Conservation (phyloP, 2,797 vertebrate species). For the Sebastes hopkinsi region DNA sequence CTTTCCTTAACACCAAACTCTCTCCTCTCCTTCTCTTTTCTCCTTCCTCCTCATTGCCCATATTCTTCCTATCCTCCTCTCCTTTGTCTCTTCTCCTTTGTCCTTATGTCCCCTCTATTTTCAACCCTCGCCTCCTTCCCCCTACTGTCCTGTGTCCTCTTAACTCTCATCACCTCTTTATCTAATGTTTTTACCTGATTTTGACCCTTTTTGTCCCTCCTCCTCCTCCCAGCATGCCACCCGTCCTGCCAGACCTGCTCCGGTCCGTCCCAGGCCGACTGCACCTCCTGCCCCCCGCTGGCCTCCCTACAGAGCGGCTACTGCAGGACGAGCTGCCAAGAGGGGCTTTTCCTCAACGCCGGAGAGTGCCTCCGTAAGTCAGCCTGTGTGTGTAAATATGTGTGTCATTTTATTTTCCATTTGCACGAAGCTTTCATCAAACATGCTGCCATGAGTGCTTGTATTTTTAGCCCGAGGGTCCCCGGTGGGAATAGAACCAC, state of each 20-base stretch:
- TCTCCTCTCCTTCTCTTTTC: neutral
- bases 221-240: constrained; percentile 85
- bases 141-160: neutral
- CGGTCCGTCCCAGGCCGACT: constrained; percentile 86
- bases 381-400: neutral
- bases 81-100: no score
- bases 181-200: neutral
- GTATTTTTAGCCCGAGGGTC: constrained; percentile 15
- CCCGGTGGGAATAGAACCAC: constrained; percentile 18
- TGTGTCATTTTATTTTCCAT: neutral
- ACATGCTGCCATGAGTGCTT: neutral
- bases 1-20: no score
- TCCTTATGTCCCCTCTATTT: neutral
- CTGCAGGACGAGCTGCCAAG: constrained; percentile 87
- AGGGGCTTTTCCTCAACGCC: constrained; percentile 86
- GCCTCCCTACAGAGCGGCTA: constrained; percentile 75
- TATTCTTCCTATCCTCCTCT: neutral
- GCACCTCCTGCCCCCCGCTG: constrained; percentile 84
- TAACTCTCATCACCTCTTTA: neutral
- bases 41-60: neutral
- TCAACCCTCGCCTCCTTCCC: neutral
- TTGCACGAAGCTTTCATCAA: neutral
- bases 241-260: constrained; percentile 88
- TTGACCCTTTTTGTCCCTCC: neutral
- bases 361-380: constrained; percentile 89